A percentile compares a stretch with the other conserved stretches of the same genome.
Evolutionary conservation across 2,797 vertebrate genomes (phyloP).

Genomic region (Microcaecilia unicolor): DNA sequence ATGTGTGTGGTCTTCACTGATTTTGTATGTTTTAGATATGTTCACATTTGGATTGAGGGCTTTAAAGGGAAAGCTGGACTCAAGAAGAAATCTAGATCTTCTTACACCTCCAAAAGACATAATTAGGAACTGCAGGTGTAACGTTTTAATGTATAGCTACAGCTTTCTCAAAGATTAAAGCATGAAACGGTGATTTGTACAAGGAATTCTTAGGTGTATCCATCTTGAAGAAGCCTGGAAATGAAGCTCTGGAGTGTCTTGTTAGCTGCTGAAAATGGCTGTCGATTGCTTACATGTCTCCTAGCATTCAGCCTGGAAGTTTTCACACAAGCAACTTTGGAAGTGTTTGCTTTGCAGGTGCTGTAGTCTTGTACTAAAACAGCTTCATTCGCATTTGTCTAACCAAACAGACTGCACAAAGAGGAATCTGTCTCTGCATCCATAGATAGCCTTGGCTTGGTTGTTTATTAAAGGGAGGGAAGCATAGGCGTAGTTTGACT

Average conservation of each 20-base stretch:
- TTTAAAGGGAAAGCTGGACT: too few species aligned
- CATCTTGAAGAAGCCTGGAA: slow-evolving; percentile 5
- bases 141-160: accelerated
- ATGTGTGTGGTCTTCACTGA: too few species aligned
- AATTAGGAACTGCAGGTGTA: accelerated
- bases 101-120: neutral
- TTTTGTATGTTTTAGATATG: too few species aligned
- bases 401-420: neutral
- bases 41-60: too few species aligned
- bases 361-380: neutral
- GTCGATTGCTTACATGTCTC: slow-evolving; percentile 9
- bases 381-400: neutral
- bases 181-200: accelerated
- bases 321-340: neutral
- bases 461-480: too few species aligned
- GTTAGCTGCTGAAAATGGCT: slow-evolving; percentile 15
- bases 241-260: neutral
- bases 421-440: neutral
- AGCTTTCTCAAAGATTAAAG: neutral
- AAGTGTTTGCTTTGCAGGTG: neutral
- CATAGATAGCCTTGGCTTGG: neutral
- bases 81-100: neutral
- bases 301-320: slow-evolving; percentile 25
- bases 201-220: neutral
- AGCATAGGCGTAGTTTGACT: too few species aligned